These are phyloP conservation scores for Mya arenaria DNA, from an alignment of 1,140 invertebrate genomes.

Conservation along the genomic window DNA sequence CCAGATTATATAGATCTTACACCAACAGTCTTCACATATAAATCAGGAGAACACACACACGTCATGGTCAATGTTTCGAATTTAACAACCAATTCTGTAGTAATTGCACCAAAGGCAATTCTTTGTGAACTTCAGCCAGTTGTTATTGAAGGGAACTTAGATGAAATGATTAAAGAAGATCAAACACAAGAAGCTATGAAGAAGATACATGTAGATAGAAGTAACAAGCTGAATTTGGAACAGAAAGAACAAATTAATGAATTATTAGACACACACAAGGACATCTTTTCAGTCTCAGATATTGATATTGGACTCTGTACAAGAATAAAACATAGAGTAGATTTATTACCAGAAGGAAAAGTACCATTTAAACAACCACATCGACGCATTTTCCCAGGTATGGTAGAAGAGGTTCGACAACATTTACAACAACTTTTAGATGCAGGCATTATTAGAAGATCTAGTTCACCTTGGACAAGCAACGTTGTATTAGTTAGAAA, in stretches of 20 bases:
- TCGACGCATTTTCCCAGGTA: slow-evolving; percentile 33
- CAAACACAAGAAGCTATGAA: background rate
- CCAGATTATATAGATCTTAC: slow-evolving; percentile 47
- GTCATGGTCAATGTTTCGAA: slow-evolving; percentile 48
- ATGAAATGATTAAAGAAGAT: background rate
- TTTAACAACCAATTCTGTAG: slow-evolving; percentile 38
- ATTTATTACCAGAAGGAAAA: slow-evolving; percentile 43
- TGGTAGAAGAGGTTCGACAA: slow-evolving; percentile 33
- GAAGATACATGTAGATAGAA: background rate
- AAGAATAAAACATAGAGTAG: slow-evolving; percentile 40
- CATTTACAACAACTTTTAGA: slow-evolving; percentile 51
- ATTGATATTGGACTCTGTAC: slow-evolving; percentile 38
- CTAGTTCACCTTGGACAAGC: slow-evolving; percentile 32
- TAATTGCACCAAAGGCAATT: slow-evolving; percentile 44
- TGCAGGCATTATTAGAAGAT: slow-evolving; percentile 38
- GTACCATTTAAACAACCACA: slow-evolving; percentile 51
- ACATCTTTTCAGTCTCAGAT: slow-evolving; percentile 44
- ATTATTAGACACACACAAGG: background rate
- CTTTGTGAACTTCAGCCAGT: slow-evolving; percentile 60
- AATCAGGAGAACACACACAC: slow-evolving; percentile 14
- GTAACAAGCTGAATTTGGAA: background rate
- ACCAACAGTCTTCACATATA: slow-evolving; percentile 34
- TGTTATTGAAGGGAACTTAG: slow-evolving; percentile 15
- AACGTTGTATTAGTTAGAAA: slow-evolving; percentile 34
- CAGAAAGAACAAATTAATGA: background rate